phyloP scores from a whole-genome alignment of 2,113 vertebrate species.

The Apus apus region DNA sequence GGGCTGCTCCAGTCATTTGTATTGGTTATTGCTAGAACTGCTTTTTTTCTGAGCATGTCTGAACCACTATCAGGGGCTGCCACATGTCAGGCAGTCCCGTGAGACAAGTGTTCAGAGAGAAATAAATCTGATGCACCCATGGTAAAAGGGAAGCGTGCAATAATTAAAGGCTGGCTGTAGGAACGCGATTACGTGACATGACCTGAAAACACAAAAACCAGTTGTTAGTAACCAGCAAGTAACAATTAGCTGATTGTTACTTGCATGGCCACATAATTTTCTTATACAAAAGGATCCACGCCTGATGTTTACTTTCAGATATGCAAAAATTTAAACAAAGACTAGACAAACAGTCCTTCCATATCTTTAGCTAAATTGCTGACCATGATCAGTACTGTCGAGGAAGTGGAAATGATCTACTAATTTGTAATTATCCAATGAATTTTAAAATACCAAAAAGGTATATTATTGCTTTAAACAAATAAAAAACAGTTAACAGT shows the following conservation, averaged over 20 bases:
- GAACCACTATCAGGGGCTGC: slow-evolving; percentile 11
- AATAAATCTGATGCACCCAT: not conserved
- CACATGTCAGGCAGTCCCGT: not conserved
- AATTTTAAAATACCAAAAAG: not conserved
- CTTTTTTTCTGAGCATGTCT: not conserved
- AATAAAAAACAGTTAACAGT: not conserved
- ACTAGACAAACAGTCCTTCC: not conserved
- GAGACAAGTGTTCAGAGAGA: not conserved
- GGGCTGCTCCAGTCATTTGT: not conserved
- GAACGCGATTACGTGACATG: not conserved
- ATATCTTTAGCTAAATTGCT: not conserved
- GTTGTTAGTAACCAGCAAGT: not conserved
- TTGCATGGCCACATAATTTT: not conserved
- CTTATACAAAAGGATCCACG: not conserved
- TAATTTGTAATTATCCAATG: not conserved
- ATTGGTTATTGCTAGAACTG: not conserved
- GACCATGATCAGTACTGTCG: not conserved
- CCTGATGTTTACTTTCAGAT: not conserved
- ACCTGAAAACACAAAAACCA: not conserved
- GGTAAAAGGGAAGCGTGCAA: not conserved
- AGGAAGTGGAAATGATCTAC: not conserved
- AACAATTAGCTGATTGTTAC: not conserved
- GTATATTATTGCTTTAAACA: not conserved
- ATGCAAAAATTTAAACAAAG: not conserved
- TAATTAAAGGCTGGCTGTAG: not conserved